Evolutionary conservation across 2,113 vertebrate species (phyloP).

Genomic region (Sapajus apella): DNA sequence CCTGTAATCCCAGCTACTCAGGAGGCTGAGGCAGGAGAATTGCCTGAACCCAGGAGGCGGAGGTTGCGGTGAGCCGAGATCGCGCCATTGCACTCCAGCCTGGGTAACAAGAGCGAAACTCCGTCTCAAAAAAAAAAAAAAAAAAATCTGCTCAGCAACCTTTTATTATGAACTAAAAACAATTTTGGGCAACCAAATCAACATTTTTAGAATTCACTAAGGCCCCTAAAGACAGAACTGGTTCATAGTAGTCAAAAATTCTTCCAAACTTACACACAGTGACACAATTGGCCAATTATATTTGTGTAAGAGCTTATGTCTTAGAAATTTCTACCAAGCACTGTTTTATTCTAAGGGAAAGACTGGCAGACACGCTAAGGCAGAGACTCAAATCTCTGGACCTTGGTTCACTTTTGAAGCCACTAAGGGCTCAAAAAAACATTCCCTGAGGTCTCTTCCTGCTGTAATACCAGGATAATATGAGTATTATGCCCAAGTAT

Average conservation of each 20-base stretch:
- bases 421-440: not conserved
- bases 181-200: not conserved
- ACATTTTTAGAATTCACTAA: slow-evolving; percentile 31
- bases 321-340: not conserved
- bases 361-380: not conserved
- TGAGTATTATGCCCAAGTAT: not conserved
- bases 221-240: not conserved
- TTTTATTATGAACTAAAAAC: slow-evolving; percentile 12
- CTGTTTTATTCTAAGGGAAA: slow-evolving; percentile 16
- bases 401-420: not conserved
- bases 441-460: not conserved
- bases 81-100: no score
- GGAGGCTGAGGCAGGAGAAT: no score
- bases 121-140: no score
- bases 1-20: no score
- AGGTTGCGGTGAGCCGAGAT: no score
- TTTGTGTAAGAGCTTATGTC: not conserved
- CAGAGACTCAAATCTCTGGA: not conserved
- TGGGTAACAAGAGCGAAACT: no score
- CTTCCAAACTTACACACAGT: not conserved
- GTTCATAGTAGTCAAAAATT: not conserved
- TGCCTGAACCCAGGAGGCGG: no score
- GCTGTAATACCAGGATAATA: not conserved
- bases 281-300: not conserved
- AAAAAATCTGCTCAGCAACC: not conserved